Base-by-base conservation (phyloP, 2,888 invertebrate species). In the Thymelicus sylvestris region DNA sequence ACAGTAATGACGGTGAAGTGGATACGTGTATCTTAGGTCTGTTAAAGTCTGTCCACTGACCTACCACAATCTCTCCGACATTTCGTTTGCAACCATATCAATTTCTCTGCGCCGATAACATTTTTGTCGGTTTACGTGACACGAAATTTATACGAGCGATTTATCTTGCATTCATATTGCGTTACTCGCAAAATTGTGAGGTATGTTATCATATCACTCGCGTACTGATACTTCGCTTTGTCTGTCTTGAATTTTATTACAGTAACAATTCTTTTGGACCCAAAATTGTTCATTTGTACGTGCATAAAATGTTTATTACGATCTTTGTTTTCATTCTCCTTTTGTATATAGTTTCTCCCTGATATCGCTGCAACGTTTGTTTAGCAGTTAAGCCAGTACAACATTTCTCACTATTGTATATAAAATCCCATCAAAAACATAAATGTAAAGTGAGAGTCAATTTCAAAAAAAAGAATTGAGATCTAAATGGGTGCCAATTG, bases 61-160 rank as follows among this genome's bases (percentile, higher is more conserved):
- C 88, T 85, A 87, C 87, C 86, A 79, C 87, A 89, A 87, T 79
- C 78, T 72, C 74, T 77, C 80, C 80, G 76, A 87, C 86, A 83
- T 85, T 87, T 83, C 85, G 84, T 85, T 83, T 83, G 81, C 80
- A 79, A 81, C 83, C 86, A 82, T 90, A 92, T 91, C 91, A 90
- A 90, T 91, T 87, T 83, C 87, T 86, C 87, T 82, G 83, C 77
- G 81, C 86, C 87, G 91, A 93, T 92, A 92, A 91, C 87, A 90
- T 91, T 92, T 91, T 91, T 92, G 87, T 87, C 85, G 83, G 88
- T 87, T 86, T 90, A 91, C 91, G 91, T 92, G 93, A 92, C 91
- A 80, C 82, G 89, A 89, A 92, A 92, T 92, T 92, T 89, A 92
- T 92, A 88, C 88, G 87, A 85, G 83, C 86, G 88, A 93, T 93